Conservation (phyloP, 2,113 vertebrate genomes). For the Illadopsis cleaveri region DNA sequence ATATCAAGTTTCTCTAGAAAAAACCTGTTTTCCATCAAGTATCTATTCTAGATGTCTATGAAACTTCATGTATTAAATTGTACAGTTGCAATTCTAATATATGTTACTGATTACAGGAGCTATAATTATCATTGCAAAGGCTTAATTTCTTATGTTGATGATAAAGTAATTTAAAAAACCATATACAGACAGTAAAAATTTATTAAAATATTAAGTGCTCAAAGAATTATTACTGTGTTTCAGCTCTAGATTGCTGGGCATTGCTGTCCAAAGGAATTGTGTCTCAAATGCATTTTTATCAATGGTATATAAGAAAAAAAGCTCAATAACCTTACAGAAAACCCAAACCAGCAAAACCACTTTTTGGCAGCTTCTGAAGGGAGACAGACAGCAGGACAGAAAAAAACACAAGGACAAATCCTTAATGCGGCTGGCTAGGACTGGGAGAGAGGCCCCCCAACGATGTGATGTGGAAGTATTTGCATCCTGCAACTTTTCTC, state of each 20-base stretch:
- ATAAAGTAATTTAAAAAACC: background rate
- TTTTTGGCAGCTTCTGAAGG: background rate
- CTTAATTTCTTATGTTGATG: background rate
- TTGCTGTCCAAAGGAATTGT: background rate
- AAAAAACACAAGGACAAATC: background rate
- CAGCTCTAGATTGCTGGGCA: background rate
- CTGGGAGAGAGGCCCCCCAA: background rate
- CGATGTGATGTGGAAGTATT: rapidly evolving
- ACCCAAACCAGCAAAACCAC: background rate
- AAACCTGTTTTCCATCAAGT: background rate
- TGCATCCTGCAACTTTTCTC: background rate
- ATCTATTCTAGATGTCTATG: background rate
- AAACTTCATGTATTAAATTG: background rate
- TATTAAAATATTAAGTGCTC: background rate
- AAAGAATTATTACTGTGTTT: background rate
- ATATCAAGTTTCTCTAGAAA: background rate
- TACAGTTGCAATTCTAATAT: background rate
- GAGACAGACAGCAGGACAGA: background rate
- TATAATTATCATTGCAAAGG: background rate
- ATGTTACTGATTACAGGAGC: background rate
- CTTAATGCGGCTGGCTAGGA: background rate
- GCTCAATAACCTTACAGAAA: background rate
- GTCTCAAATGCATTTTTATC: background rate
- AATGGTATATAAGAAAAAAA: background rate
- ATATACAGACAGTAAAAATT: background rate